Evolutionary conservation across 2,113 vertebrate genomes (phyloP).

Genomic region (Orthonyx spaldingii): DNA sequence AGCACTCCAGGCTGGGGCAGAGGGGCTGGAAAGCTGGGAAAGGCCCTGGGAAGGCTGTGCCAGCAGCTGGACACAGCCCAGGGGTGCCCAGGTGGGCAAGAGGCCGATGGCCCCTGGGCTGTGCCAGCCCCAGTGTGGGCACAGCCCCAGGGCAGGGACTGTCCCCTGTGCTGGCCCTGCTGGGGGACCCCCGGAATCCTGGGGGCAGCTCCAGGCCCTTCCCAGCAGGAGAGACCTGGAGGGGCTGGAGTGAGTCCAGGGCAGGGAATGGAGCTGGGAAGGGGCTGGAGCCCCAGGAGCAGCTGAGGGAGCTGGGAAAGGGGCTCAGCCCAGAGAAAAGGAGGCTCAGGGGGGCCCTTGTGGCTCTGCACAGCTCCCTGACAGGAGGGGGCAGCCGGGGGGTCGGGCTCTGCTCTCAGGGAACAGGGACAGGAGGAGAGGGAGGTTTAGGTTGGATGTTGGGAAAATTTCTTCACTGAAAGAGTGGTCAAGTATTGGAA

Average conservation of each 20-base stretch:
- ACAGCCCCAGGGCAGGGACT: no score
- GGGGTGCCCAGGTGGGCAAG: background rate
- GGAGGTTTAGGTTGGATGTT: accelerated
- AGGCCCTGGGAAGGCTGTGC: background rate
- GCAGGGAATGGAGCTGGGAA: background rate
- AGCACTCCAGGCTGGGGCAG: background rate
- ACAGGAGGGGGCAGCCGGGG: background rate
- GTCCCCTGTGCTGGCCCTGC: no score
- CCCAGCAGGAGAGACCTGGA: background rate
- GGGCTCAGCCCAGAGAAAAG: background rate
- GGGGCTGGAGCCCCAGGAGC: background rate
- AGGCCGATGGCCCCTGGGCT: background rate
- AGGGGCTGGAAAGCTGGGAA: background rate
- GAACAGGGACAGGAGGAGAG: background rate
- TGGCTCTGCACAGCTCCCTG: background rate
- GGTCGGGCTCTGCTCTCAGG: background rate
- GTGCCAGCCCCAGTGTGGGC: background rate
- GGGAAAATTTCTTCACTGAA: background rate
- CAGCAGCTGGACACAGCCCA: background rate
- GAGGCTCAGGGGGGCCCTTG: background rate
- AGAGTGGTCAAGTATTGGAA: background rate
- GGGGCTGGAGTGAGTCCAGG: background rate
- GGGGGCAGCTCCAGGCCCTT: no score
- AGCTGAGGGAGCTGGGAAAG: background rate
- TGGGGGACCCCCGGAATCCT: no score